Base-by-base conservation (phyloP, 2,113 vertebrate species). In the Salvelinus sp. region DNA sequence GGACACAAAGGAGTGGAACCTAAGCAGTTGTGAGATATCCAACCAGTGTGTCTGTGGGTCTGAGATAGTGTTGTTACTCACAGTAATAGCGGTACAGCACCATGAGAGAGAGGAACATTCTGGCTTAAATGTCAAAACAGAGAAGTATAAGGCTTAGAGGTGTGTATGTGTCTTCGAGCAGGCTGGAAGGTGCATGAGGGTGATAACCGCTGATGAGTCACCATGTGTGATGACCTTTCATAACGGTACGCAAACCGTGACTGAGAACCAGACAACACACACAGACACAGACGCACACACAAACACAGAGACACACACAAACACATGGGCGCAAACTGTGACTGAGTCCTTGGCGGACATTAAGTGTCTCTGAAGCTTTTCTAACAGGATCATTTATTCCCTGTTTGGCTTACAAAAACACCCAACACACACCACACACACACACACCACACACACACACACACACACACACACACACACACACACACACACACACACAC, bases 131-230 rank as follows among this genome's bases (percentile, higher is more conserved):
- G 38, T 25, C 62, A 63, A 27, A 13, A 27, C 10, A 67, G 65
- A 67, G 12, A 12, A 67, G 38, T 66, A 13, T 16, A 50, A 50
- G 14, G 14, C 48, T 50, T 50, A 50, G 14, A 50, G 48, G 16
- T 67, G 28, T n/a, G 65, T 65, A 28, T 67, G 27, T 67, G 25
- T 66, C 16, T 67, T 27, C 28, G 22, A 22, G 28, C 44, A 12
- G 18, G 70, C 63, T 78, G 60, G 65, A 68, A 78, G 63, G 64
- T 78, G 76, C 70, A 14, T 64, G 25, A 48, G 48, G 2, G 25
- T 60, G 76, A 78, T 73, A 78, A 69, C 50, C 30, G 65, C n/a
- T 30, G 48, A 73, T 73, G 76, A 78, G 63, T 78, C 64, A 62
- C 63, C 20, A 38, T n/a, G 69, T 66, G 38, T 50, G 57, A 33